These are phyloP conservation scores for Pseudomyrmex dendroicus DNA, from an alignment of 1,140 invertebrate species.

Conservation along the genomic window DNA sequence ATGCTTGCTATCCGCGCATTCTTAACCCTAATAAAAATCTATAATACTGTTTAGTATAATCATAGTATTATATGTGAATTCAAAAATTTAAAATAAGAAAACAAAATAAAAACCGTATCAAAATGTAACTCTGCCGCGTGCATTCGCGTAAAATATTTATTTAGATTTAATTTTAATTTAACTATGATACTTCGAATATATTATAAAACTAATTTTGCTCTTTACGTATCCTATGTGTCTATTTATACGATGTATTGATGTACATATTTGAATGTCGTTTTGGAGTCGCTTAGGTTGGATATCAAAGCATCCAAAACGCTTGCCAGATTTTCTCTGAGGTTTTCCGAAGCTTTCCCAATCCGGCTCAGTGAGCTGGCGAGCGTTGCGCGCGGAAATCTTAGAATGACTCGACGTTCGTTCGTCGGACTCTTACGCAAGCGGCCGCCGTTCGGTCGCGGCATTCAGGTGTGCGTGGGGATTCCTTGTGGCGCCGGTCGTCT, in stretches of 20 bases:
- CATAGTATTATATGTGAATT: not conserved
- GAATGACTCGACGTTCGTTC: constrained; percentile 61
- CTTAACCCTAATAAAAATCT: not conserved
- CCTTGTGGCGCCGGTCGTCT: constrained; percentile 81
- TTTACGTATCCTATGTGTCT: no score
- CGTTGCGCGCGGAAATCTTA: constrained; percentile 40
- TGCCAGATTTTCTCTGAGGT: not conserved
- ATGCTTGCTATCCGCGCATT: constrained; percentile 31
- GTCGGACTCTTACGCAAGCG: constrained; percentile 77
- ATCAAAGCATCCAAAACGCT: not conserved
- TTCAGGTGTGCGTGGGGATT: constrained; percentile 81
- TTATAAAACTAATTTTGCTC: not conserved
- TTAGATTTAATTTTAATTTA: not conserved
- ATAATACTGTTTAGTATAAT: not conserved
- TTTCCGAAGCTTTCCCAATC: constrained; percentile 19
- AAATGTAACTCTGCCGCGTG: no score
- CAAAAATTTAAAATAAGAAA: not conserved
- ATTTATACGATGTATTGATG: not conserved
- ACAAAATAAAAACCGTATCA: not conserved
- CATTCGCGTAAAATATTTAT: not conserved
- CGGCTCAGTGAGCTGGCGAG: not conserved
- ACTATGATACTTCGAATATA: not conserved
- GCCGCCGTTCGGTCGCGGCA: constrained; percentile 68
- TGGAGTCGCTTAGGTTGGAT: no score
- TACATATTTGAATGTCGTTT: not conserved